Base-by-base conservation (phyloP, 2,888 invertebrate genomes). In the Andricus quercusramuli region DNA sequence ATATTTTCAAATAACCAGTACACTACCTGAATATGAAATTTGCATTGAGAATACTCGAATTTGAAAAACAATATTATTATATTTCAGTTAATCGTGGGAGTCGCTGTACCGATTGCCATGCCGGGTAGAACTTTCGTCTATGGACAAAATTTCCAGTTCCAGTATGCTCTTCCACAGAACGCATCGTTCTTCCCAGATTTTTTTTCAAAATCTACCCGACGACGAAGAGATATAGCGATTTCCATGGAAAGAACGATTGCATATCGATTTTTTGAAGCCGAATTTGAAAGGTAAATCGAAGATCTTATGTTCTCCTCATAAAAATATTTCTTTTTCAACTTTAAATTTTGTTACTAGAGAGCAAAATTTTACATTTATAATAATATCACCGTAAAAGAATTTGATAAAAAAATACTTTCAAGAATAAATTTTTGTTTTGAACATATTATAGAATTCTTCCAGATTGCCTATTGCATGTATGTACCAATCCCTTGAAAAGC, bases 91-190 rank as follows among this genome's bases (percentile, higher is more conserved):
- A 91, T 96, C 65, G 86, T 95, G 13, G 95, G 95, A 20, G 90
- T 95, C 32, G 93, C 94, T 15, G 88, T 94, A 0, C 96, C 96
- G 2, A 92, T 96, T 9, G 93, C 94, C 44, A 93, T 94, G 13
- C 93, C 93, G 0, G 94, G 94, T 68, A 92, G 95, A 79, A 94
- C 93, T 79, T 89, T 96, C 84, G 91, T 93, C 1, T 95, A 95
- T 82, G 94, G 94, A 0, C 94, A 94, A 78, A 96, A 96, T 90
- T 94, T 96, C 82, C 96, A 96, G 90, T 96, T 95, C 89, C 96
- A 96, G 88, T 96, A 95, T 88, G 47, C 91, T 0, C 91, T 95
- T 83, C 94, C 94, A 74, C 87, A 89, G 78, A 95, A 95, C 86
- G 93, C 94, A 62, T 91, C 94, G 0, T 85, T 94, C 79, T 89